Evolutionary conservation across 2,113 vertebrate species (phyloP), one percentile per base, ranked within the genome.

Genomic region (Chlorocebus sabaeus): DNA sequence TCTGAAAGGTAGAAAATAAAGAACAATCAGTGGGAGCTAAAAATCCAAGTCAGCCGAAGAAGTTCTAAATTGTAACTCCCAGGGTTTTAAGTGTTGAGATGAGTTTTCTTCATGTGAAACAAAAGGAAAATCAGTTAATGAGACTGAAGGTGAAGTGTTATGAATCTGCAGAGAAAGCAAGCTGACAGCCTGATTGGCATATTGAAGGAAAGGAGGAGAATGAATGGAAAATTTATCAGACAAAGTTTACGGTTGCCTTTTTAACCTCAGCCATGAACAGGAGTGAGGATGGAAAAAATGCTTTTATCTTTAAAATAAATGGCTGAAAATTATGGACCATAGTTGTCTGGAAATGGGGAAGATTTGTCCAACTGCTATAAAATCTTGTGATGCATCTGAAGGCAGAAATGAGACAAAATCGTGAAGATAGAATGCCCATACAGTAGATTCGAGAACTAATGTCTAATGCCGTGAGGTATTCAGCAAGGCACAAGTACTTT

Each of bases 101-200:
- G 87, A 92, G 92, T 96, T 97, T 98, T 97, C 92, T 98, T 96
- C 95, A 94, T 81, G 59, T 76, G 76, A 93, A 97, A 97, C 93
- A 97, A 97, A 98, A 96, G 97, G 91, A 92, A 98, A 97, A 98
- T 97, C 97, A 94, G 75, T 98, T 97, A 97, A 98, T 98, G 96
- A 97, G 81, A 92, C 92, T 87, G 76, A 97, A 96, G 96, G 87
- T 97, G 90, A 97, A 97, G 96, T 98, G 96, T 98, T 98, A 93
- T 64, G 83, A 97, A 91, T 96, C 79, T 96, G 86, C 89, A 97
- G 78, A 96, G 89, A 97, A 97, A 98, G 95, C 93, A 96, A 96
- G 95, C 76, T 98, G 95, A 95, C 90, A 96, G 68, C 86, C 96
- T 95, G 95, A 94, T 83, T 98, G 98, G 76, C 96, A 95, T 97